Base-by-base conservation (phyloP, 1,140 invertebrate species). In the Aleiodes sp. region DNA sequence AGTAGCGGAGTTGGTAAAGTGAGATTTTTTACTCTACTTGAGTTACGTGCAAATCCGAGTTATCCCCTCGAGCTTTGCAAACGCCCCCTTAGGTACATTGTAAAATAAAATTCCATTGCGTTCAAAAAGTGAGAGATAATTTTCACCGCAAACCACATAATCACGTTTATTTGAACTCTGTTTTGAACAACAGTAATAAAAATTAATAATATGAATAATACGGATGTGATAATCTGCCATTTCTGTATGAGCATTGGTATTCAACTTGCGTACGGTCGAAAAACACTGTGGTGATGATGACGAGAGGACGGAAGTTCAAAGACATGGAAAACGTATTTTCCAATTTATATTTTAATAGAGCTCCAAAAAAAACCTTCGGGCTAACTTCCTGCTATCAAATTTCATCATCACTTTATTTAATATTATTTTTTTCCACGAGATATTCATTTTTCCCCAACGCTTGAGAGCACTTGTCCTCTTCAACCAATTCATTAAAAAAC, bases 311-410 rank as follows among this genome's bases (percentile, higher is more conserved):
- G 29, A 69, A 63, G 28, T 69, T 69, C 62, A 69, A 31, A 63
- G 67, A 69, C 37, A 63, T 26, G 59, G 33, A 35, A 64, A 69
- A 35, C 41, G 67, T 65, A 70, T 64, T 70, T 29, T 31, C 31
- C 10, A 43, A 70, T 70, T 70, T 70, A 57, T 61, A 70, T 70
- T 70, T 70, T 70, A 64, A 70, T 70, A 35, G 43, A 29, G 24
- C 37, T 29, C 28, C 56, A 28, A 9, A 1, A n/a, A 52, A 52
- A 59, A 29, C 9, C 35, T 14, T 65, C 19, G 43, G 60, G 29
- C 28, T 59, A 60, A 67, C 65, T 59, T 67, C 33, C 35, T 14
- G 52, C 65, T 67, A 65, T 65, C 63, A 43, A 65, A 65, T 65
- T 65, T 56, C 41, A 65, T 65, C 63, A 28, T 65, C 41, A 52